These are phyloP conservation scores for Drosophila pruinosa DNA, from an alignment of 1,140 invertebrate species.

Conservation along the genomic window DNA sequence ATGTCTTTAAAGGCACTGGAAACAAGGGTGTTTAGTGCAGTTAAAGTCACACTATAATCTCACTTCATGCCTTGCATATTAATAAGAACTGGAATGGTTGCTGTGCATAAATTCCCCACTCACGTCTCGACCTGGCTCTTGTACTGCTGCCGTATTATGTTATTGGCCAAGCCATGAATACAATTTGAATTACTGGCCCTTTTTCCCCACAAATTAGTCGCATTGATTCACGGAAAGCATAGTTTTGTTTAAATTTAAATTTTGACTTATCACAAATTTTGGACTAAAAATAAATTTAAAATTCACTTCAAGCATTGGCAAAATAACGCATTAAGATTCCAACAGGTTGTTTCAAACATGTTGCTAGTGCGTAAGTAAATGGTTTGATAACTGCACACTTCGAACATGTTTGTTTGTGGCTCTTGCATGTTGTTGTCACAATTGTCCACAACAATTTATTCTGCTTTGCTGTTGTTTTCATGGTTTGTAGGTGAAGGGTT, in stretches of 20 bases:
- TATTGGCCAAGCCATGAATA: background rate
- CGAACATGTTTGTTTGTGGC: constrained; percentile 34
- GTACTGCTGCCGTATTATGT: background rate
- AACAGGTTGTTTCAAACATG: constrained; percentile 50
- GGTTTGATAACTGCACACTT: constrained; percentile 2
- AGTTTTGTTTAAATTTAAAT: background rate
- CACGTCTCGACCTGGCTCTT: background rate
- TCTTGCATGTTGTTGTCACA: constrained; percentile 22
- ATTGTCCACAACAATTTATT: constrained; percentile 49
- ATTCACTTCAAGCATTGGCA: no score
- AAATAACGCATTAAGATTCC: background rate
- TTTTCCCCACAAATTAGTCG: no score
- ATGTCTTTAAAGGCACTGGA: constrained; percentile 15
- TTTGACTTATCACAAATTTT: no score
- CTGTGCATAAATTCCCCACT: constrained; percentile 2
- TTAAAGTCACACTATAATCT: background rate
- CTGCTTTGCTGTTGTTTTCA: constrained; percentile 17
- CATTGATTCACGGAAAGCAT: background rate
- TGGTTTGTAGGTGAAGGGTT: constrained; percentile 10
- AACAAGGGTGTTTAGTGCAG: constrained; percentile 24
- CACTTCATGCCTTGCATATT: background rate
- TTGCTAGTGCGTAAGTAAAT: constrained; percentile 23
- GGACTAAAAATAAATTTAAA: background rate
- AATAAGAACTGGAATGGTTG: constrained; percentile 3
- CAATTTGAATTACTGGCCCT: background rate